Evolutionary conservation across 2,888 invertebrate genomes (phyloP).

Genomic region (Ormyrus pomaceus): DNA sequence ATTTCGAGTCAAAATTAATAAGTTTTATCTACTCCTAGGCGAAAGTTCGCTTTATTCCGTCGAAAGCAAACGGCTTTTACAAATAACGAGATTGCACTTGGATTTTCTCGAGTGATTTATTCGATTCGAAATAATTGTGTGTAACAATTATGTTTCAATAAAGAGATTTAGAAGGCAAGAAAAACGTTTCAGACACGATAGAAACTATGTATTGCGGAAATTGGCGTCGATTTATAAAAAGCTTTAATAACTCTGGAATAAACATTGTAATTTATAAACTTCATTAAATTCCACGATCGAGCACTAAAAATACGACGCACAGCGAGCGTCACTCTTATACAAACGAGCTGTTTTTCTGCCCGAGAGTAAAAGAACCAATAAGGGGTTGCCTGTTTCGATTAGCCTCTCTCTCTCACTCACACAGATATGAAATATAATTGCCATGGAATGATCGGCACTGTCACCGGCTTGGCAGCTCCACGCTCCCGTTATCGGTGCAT

Average conservation of each 20-base stretch:
- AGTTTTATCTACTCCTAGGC: too few species aligned
- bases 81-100: too few species aligned
- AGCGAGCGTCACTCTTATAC: not conserved
- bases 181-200: too few species aligned
- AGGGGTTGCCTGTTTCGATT: constrained; percentile 16
- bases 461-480: not conserved
- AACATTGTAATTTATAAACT: constrained; percentile 18
- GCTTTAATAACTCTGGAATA: constrained; percentile 15
- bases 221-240: constrained; percentile 3
- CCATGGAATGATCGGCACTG: constrained; percentile 9
- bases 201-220: too few species aligned
- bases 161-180: not conserved
- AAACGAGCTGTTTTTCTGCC: constrained; percentile 27
- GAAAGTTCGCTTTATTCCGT: too few species aligned
- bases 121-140: too few species aligned
- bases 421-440: constrained; percentile 16
- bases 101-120: too few species aligned
- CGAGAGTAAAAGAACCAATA: not conserved
- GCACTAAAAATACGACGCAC: constrained; percentile 28
- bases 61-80: too few species aligned
- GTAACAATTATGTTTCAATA: too few species aligned
- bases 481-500: not conserved
- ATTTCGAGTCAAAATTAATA: too few species aligned
- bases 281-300: constrained; percentile 8
- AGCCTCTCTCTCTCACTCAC: not conserved